A percentile compares a stretch with the other conserved stretches of the same genome.
phyloP scores from a whole-genome alignment of 2,888 invertebrate genomes.

The Corythucha ciliata region DNA sequence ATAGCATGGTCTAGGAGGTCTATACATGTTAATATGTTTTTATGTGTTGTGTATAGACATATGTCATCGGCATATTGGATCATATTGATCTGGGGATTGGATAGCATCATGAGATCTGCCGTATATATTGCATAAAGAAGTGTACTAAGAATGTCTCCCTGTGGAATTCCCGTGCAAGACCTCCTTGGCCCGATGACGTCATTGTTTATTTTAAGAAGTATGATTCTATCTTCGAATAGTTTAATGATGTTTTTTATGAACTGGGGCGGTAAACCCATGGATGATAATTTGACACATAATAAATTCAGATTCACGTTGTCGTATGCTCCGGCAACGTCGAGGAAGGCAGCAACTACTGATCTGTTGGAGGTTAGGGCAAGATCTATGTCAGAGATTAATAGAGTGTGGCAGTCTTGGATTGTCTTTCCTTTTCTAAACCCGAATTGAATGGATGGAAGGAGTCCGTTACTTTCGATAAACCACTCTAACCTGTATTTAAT shows the following conservation, averaged over 20 bases:
- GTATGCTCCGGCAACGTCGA: not conserved
- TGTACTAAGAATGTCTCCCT: slow-evolving; percentile 1
- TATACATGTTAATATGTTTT: not conserved
- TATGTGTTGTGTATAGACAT: not conserved
- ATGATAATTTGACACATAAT: not conserved
- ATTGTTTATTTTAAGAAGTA: not conserved
- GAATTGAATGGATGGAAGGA: not conserved
- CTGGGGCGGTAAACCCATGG: not conserved
- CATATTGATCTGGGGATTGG: not conserved
- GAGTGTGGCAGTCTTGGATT: not conserved
- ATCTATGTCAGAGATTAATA: not conserved
- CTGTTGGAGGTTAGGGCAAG: not conserved
- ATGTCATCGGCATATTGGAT: slow-evolving; percentile 2
- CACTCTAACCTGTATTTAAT: not conserved
- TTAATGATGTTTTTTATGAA: not conserved
- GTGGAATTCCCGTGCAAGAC: not conserved
- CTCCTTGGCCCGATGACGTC: not conserved
- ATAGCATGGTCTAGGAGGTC: not conserved
- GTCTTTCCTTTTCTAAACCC: not conserved
- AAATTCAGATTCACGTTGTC: not conserved
- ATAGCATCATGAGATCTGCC: not conserved
- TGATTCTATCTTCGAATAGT: not conserved
- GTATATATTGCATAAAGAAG: not conserved
- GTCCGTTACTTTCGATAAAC: not conserved
- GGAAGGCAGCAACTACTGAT: not conserved